Base-by-base conservation (phyloP, 1,140 invertebrate genomes). In the Globodera ellingtonae region DNA sequence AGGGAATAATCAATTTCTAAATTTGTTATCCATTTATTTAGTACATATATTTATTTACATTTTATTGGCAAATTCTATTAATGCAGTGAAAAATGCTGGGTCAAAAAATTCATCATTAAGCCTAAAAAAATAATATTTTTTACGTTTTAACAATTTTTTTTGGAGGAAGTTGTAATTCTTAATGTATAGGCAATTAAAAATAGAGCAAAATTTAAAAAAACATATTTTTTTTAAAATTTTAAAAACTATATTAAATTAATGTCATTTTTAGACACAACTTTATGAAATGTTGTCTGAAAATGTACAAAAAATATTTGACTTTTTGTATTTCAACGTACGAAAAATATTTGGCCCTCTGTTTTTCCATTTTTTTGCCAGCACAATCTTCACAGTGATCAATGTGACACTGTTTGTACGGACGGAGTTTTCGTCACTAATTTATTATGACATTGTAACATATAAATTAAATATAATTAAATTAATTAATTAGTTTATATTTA, bases 401-500 rank as follows among this genome's bases (percentile, higher is more conserved):
- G 75, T 77, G 48, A 1, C 21, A 18, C 6, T 69, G 21, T 69
- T 77, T 48, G 47, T 77, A 6, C 35, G 21, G n/a, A 77, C 75
- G 6, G 48, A 77, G 46, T 77, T 77, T 77, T 59, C 8, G 10
- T 77, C 48, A 35, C 65, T 77, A 2, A 3, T 77, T 15, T 69
- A 44, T 67, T 77, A 77, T 67, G 75, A 77, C 24, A 8, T 77
- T 59, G 75, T 77, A 50, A 52, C 24, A 50, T 21, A 21, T 52
- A 24, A 18, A 72, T 21, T 6, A 56, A 9, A 10, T 73, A 47
- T 9, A 73, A 10, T 47, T 13, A 73, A 48, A 50, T 73, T 73
- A 35, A 10, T 13, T 10, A n/a, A n/a, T n/a, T n/a, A 9, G 10
- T 73, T 48, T 76, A 69, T 47, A 44, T 35, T 70, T 70, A 18